phyloP scores from a whole-genome alignment of 1,140 invertebrate species.

The Halotydeus destructor region DNA sequence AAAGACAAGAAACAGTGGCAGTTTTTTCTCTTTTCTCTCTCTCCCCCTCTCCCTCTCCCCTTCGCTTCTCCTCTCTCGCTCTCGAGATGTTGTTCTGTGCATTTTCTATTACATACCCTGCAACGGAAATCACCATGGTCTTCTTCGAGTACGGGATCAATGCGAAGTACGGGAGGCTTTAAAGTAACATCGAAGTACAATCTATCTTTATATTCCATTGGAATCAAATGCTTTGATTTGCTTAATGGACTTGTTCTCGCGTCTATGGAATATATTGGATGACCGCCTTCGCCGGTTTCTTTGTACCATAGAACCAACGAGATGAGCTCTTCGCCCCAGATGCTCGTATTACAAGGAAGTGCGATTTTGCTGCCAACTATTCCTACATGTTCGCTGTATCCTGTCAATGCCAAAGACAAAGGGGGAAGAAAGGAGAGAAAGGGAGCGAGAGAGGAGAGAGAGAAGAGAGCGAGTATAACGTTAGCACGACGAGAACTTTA shows the following conservation, averaged over 20 bases:
- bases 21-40: too few relatives aligned
- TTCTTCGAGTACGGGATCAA: slow-evolving; percentile 6
- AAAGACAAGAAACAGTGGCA: too few relatives aligned
- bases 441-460: too few relatives aligned
- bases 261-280: slow-evolving; percentile 9
- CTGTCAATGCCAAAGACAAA: too few relatives aligned
- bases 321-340: slow-evolving; percentile 6
- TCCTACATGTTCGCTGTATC: not conserved
- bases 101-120: not conserved
- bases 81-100: not conserved
- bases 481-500: too few relatives aligned
- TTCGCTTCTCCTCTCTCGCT: too few relatives aligned
- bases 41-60: too few relatives aligned
- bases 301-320: slow-evolving; percentile 7
- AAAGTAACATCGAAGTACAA: not conserved
- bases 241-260: not conserved
- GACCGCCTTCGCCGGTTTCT: not conserved
- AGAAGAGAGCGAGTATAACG: too few relatives aligned
- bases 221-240: slow-evolving; percentile 3
- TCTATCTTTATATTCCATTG: not conserved
- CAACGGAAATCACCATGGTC: slow-evolving; percentile 8
- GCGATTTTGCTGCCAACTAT: not conserved
- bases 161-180: not conserved
- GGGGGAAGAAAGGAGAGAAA: too few relatives aligned
- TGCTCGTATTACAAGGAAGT: slow-evolving; percentile 4